Conservation (phyloP, 2,888 invertebrate species). For the Rotaria sp. region DNA sequence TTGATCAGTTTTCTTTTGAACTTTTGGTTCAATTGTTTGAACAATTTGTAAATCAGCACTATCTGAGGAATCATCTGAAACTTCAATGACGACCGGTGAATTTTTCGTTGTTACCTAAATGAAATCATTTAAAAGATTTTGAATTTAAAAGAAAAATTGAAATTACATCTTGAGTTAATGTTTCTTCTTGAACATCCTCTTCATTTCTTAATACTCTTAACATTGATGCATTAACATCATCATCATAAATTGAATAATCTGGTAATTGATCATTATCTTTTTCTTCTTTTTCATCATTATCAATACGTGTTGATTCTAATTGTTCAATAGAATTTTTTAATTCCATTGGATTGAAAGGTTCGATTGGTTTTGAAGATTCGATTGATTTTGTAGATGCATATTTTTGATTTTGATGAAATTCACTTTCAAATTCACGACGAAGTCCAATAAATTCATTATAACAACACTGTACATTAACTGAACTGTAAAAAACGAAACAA, state of each 20-base stretch:
- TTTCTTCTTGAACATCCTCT: not conserved
- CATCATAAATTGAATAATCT: not conserved
- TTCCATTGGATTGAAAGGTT: not conserved
- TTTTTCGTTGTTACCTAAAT: not conserved
- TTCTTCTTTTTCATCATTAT: not conserved
- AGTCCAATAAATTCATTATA: not conserved
- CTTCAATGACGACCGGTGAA: not conserved
- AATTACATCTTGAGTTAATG: not conserved
- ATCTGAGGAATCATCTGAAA: not conserved
- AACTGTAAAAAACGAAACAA: not conserved
- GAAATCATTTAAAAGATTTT: not conserved
- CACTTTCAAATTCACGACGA: not conserved
- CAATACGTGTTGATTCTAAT: not conserved
- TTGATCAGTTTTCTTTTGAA: not conserved
- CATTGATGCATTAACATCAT: constrained; percentile 24
- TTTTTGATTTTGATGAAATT: not conserved
- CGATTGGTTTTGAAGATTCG: not conserved
- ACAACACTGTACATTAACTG: constrained; percentile 3
- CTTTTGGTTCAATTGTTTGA: not conserved
- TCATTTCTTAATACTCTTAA: not conserved
- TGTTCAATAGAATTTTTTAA: not conserved
- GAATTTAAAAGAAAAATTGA: not conserved
- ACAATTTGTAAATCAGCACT: not conserved
- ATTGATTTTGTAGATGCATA: not conserved
- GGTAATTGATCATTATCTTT: not conserved